These are phyloP conservation scores for Panagrolaimus sp. DNA, from an alignment of 1,140 invertebrate genomes.

Conservation along the genomic window DNA sequence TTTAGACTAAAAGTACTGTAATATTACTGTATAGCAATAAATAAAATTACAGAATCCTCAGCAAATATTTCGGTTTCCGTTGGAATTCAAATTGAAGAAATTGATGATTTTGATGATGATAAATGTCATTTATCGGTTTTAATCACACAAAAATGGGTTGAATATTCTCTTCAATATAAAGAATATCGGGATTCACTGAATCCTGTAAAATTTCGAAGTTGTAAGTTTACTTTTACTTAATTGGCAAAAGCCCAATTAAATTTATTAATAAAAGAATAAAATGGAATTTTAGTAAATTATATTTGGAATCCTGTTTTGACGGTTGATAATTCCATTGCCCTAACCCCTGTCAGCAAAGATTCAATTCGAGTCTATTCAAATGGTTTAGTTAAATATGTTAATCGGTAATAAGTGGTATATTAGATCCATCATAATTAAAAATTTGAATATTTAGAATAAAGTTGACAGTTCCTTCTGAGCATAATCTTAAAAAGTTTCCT, in stretches of 20 bases:
- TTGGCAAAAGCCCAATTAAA: no score
- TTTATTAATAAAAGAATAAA: background rate
- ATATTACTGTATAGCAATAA: no score
- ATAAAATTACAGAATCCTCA: background rate
- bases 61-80: constrained; percentile 8
- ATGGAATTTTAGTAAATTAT: background rate
- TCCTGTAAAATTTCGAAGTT: constrained; percentile 5
- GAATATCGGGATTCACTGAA: background rate
- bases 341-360: background rate
- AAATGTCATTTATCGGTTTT: background rate
- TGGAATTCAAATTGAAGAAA: background rate
- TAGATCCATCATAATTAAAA: background rate
- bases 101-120: background rate
- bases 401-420: background rate
- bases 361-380: constrained; percentile 1
- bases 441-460: background rate
- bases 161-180: constrained; percentile 10
- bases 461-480: background rate
- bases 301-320: constrained; percentile 4
- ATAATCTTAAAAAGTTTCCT: background rate
- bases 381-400: background rate
- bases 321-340: background rate
- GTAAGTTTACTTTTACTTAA: background rate
- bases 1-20: no score
- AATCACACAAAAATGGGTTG: constrained; percentile 15